Base-by-base conservation (phyloP, 2,113 vertebrate genomes). In the Ageneiosus marmoratus region DNA sequence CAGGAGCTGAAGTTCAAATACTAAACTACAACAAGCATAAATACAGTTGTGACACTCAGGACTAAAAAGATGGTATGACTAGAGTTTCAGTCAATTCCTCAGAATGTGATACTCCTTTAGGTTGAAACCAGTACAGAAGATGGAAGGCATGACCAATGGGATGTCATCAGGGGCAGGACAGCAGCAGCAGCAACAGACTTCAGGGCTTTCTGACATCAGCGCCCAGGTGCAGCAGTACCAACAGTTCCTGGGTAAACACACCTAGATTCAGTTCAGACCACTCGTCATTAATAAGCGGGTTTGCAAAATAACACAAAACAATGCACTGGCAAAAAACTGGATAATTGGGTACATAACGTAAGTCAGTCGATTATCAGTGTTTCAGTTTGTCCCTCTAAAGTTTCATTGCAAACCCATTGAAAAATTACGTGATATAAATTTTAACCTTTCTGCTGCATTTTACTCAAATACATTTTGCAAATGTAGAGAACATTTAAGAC, bases 171-270 rank as follows among this genome's bases (percentile, higher is more conserved):
- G 94, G 80, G 92, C 92, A 4, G 95, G 95, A 15, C 93, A 93
- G 74, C 93, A 93, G 88, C 60, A 79, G 89, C 94, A 95, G 85
- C 96, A 96, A 89, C 94, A 95, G 87, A 89, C 92, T 4, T 85
- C 89, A 0, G 92, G 95, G 20, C 94, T 96, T 27, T 94, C 95
- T 9, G 96, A 97, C 90, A 97, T 98, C 94, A 97, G 96, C 65
- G 94, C 96, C 41, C 97, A 98, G 91, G 96, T 97, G 51, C 97
- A 98, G 88, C 97, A 98, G 90, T 97, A 97, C 92, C 97, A 98
- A 90, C 97, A 98, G 88, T 98, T 98, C 88, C 91, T 98, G 77
- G 97, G 97, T 98, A 88, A 92, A 70, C 41, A 73, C 29, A 73
- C 29, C 10, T 22, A 34, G 27, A 34, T 12, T 76, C 29, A 13